phyloP scores from a whole-genome alignment of 2,113 vertebrate species.

The Passer montanus region DNA sequence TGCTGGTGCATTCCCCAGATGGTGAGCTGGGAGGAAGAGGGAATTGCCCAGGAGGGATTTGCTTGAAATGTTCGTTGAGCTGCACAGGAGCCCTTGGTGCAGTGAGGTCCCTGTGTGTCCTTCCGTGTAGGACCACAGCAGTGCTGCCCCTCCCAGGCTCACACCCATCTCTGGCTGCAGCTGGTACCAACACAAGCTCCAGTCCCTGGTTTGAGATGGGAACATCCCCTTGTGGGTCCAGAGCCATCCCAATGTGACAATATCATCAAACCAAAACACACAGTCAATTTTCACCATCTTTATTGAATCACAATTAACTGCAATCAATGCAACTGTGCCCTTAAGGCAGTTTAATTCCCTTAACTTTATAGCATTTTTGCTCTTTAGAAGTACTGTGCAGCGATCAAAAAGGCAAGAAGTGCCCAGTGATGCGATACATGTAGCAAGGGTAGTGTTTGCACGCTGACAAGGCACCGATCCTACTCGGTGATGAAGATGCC shows the following conservation, averaged over 20 bases:
- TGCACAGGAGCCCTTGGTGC: not conserved
- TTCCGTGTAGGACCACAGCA: not conserved
- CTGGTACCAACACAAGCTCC: accelerated
- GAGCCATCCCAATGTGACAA: not conserved
- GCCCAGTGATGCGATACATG: accelerated
- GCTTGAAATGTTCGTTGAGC: not conserved
- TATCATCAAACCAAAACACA: not conserved
- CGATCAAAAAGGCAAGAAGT: not conserved
- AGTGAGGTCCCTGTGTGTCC: not conserved
- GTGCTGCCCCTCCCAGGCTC: not conserved
- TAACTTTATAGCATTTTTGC: not conserved
- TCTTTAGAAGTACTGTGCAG: not conserved
- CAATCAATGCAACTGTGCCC: not conserved
- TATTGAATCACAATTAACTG: slow-evolving; percentile 43
- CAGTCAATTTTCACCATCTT: not conserved
- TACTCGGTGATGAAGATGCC: slow-evolving; percentile 19
- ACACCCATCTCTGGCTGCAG: accelerated
- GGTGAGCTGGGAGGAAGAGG: not conserved
- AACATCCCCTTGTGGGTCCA: not conserved
- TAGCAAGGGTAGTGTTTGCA: not conserved
- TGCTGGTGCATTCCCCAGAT: not conserved
- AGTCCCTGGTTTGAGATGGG: accelerated
- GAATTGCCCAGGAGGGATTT: not conserved
- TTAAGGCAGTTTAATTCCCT: not conserved
- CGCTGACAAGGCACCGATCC: accelerated